Base-by-base conservation (phyloP, 2,113 vertebrate species). In the Thamnaconus septentrionalis region DNA sequence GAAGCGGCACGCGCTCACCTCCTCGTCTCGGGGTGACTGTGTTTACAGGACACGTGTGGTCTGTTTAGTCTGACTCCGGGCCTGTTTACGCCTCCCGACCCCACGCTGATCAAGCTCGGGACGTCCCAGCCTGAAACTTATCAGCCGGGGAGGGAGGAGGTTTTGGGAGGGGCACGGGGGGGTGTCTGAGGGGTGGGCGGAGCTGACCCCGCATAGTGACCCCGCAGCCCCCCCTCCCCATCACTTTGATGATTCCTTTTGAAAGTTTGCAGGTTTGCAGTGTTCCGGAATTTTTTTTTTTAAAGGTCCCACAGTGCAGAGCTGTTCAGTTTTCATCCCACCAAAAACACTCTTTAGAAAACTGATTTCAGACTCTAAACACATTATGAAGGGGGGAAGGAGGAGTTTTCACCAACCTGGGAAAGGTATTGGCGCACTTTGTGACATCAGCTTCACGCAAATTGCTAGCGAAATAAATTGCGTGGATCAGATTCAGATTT, bases 61-160 rank as follows among this genome's bases (percentile, higher is more conserved):
- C 84, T 89, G 90, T 92, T 92, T 91, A 90, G 89, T 88, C 91
- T 92, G 71, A 40, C 53, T 61, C 50, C 66, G n/a, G 55, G 56
- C 50, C 49, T 83, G 83, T 85, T 82, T 84, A 86, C 53, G 61
- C 81, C 18, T 70, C 58, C 67, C 80, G 73, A 86, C 74, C 79
- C 67, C 65, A 63, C 64, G 5, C 41, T 71, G 64, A 72, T 76
- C 63, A 58, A 49, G 45, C 56, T 39, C 50, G 8, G 53, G 63
- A 48, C 11, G 66, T 64, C 40, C 42, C 56, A 64, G 61, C 42
- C 64, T 72, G 56, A 56, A 61, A 68, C 58, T 43, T 50, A 67
- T 74, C 64, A 69, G 59, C 11, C 4, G 10, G 53, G 64, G 46
- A 5, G 61, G 53, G 57, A 51, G 43, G 45, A 5, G 42, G 31